phyloP scores from a whole-genome alignment of 2,797 vertebrate species.

The Tokudaia muenninki region DNA sequence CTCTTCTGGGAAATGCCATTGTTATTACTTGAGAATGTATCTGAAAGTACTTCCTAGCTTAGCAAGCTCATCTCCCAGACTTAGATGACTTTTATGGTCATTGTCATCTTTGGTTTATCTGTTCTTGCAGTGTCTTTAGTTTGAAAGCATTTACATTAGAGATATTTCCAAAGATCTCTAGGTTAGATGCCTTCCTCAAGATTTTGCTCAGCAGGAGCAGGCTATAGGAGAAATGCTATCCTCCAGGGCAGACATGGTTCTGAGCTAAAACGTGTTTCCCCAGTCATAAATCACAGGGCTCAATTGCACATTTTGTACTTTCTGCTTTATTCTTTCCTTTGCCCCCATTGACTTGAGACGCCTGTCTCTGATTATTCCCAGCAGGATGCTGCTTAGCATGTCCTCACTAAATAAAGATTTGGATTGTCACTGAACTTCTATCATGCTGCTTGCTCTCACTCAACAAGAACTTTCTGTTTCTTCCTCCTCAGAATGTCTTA shows the following conservation, averaged over 20 bases:
- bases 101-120: not conserved
- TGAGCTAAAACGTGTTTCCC: not conserved
- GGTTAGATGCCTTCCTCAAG: not conserved
- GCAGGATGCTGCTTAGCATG: constrained; percentile 24
- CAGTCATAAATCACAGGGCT: not conserved
- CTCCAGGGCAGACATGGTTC: not conserved
- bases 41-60: constrained; percentile 51
- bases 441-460: constrained; percentile 10
- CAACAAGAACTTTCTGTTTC: constrained; percentile 62
- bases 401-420: constrained; percentile 68
- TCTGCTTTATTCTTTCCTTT: constrained; percentile 19
- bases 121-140: not conserved
- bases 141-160: constrained; percentile 42
- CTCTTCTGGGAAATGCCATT: constrained; percentile 38
- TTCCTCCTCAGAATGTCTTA: constrained; percentile 58
- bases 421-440: not conserved
- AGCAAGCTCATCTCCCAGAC: not conserved
- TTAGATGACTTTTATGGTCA: not conserved
- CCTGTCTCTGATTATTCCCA: constrained; percentile 37
- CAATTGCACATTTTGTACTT: not conserved
- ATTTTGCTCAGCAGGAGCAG: not conserved
- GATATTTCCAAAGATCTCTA: not conserved
- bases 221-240: not conserved
- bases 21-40: constrained; percentile 40
- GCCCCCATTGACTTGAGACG: not conserved